These are phyloP conservation scores for Schizotus pectinicornis DNA, from an alignment of 2,888 invertebrate species.

Conservation along the genomic window DNA sequence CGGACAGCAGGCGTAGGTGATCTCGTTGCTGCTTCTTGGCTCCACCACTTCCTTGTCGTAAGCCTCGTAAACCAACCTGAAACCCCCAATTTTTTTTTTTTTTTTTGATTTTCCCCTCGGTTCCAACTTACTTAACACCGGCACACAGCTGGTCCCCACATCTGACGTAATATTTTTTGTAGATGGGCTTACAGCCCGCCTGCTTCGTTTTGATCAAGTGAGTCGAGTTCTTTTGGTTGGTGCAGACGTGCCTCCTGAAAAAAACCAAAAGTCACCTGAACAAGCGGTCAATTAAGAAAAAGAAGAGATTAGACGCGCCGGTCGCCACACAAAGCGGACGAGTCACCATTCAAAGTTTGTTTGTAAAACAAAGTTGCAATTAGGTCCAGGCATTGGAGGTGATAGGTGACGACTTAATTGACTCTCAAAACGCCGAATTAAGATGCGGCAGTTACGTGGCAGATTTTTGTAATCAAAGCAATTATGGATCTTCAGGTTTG, in stretches of 20 bases:
- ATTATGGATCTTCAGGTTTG: too few species aligned
- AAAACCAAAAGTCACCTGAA: slow-evolving; percentile 24
- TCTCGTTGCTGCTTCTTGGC: slow-evolving; percentile 58
- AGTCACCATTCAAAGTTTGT: too few species aligned
- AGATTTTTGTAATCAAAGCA: too few species aligned
- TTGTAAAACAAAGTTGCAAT: too few species aligned
- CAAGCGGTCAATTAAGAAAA: background rate
- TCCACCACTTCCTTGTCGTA: slow-evolving; percentile 60
- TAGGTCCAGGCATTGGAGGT: too few species aligned
- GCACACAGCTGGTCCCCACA: slow-evolving; percentile 63
- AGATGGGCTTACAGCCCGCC: slow-evolving; percentile 62
- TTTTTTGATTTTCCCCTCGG: too few species aligned
- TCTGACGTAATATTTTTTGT: slow-evolving; percentile 61
- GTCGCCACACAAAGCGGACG: background rate
- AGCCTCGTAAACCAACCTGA: slow-evolving; percentile 62
- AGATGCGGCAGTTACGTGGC: too few species aligned
- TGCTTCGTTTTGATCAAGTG: slow-evolving; percentile 62
- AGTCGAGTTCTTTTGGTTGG: slow-evolving; percentile 59
- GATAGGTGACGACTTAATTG: too few species aligned
- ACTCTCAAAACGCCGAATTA: too few species aligned
- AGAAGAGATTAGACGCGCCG: background rate
- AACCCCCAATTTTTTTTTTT: slow-evolving; percentile 23
- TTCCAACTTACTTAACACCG: slow-evolving; percentile 57
- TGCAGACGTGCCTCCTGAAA: slow-evolving; percentile 63
- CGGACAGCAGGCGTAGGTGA: slow-evolving; percentile 64